Percentiles rank a stretch among this genome's conserved stretches.
Conservation (phyloP, 2,888 invertebrate species). For the Drosophila borborema region DNA sequence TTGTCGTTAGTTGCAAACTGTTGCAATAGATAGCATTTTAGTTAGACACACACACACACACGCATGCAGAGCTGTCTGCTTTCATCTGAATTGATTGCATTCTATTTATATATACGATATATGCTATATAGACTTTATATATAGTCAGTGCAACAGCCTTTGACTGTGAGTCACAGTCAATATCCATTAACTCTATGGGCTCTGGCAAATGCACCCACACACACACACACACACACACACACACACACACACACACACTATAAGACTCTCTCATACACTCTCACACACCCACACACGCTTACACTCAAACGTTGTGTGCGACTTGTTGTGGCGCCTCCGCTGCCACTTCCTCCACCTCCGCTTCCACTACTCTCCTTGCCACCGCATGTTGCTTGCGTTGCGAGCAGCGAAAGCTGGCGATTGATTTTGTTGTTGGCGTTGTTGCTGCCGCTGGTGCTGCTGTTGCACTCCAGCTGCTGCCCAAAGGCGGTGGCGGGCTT, state of each 20-base stretch:
- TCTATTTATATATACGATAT: not conserved
- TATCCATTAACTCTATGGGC: conserved; percentile 19
- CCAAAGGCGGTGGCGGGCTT: conserved; percentile 88
- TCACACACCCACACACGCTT: conserved; percentile 85
- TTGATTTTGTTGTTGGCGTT: conserved; percentile 87
- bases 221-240: conserved; percentile 20
- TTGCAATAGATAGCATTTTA: conserved; percentile 11
- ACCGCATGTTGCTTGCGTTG: conserved; percentile 85
- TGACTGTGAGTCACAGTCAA: conserved; percentile 9
- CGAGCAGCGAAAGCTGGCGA: conserved; percentile 89
- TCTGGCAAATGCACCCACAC: conserved; percentile 27
- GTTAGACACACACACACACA: conserved; percentile 12
- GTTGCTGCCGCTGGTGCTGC: conserved; percentile 84
- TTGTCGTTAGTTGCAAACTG: conserved; percentile 17
- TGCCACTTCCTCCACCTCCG: conserved; percentile 86
- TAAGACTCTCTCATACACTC: conserved; percentile 14
- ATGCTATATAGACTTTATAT: conserved; percentile 4
- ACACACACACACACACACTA: conserved; percentile 7
- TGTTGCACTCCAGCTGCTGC: conserved; percentile 86
- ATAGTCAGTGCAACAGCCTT: conserved; percentile 9
- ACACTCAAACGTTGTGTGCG: conserved; percentile 91
- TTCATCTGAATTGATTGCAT: conserved; percentile 25
- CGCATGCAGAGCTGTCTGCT: conserved; percentile 1
- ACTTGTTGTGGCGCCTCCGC: conserved; percentile 59
- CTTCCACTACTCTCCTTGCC: conserved; percentile 84